Percentiles rank a stretch among this genome's conserved stretches.
Evolutionary conservation across 1,140 invertebrate genomes (phyloP).

Genomic region (Tyrophagus putrescentiae): DNA sequence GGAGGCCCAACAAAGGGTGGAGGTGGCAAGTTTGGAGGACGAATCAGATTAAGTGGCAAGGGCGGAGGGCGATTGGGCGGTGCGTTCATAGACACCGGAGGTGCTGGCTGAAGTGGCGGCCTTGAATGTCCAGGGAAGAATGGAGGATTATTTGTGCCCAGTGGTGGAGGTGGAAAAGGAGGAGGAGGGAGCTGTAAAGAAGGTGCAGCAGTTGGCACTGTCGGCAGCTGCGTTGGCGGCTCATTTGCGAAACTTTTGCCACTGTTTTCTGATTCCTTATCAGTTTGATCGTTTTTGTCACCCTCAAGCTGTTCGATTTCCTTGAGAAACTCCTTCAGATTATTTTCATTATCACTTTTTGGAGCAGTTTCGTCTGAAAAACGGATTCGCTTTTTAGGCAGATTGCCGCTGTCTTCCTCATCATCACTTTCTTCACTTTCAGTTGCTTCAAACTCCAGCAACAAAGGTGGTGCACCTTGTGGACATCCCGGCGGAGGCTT

Average conservation of each 20-base stretch:
- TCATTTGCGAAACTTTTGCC: background rate
- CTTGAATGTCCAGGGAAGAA: constrained; percentile 19
- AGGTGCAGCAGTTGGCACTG: constrained; percentile 31
- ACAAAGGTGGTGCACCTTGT: constrained; percentile 52
- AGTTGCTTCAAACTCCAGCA: constrained; percentile 17
- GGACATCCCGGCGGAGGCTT: constrained; percentile 71
- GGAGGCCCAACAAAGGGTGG: constrained; percentile 34
- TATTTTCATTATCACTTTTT: constrained; percentile 15
- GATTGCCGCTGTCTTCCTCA: constrained; percentile 26
- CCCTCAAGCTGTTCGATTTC: constrained; percentile 23
- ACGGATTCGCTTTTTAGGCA: constrained; percentile 23
- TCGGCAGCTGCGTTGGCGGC: constrained; percentile 23
- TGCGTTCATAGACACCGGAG: no score
- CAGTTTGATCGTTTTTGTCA: background rate
- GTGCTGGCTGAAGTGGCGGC: constrained; percentile 9
- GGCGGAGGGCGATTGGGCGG: no score
- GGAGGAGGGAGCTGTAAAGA: constrained; percentile 27
- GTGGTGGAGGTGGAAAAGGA: constrained; percentile 21
- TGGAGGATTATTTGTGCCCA: constrained; percentile 4
- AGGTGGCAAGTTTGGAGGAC: background rate
- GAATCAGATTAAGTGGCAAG: no score
- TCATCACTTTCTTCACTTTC: constrained; percentile 22
- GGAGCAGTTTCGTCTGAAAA: constrained; percentile 22
- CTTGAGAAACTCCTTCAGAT: constrained; percentile 23
- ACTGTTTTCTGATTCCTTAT: constrained; percentile 4